These are phyloP conservation scores for Dryadula phaetusa DNA, from an alignment of 2,888 invertebrate genomes.

Conservation along the genomic window DNA sequence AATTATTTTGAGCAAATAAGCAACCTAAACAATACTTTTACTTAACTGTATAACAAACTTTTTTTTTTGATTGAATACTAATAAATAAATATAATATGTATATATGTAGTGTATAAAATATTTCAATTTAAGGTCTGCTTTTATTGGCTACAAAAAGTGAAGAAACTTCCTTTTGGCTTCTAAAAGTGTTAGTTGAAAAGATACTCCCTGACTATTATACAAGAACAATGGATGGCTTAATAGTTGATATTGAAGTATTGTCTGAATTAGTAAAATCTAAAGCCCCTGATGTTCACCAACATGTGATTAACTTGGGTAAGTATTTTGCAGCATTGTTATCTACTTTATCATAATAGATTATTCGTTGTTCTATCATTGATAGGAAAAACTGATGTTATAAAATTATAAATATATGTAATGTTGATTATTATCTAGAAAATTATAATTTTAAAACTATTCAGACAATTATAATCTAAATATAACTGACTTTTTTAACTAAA, in stretches of 20 bases:
- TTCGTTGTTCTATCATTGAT: slow-evolving; percentile 16
- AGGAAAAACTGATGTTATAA: slow-evolving; percentile 4
- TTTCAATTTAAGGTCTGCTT: slow-evolving; percentile 85
- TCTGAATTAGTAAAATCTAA: slow-evolving; percentile 93
- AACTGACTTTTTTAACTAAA: too few species aligned
- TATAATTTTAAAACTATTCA: not conserved
- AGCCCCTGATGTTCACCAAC: slow-evolving; percentile 91
- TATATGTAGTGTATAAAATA: not conserved
- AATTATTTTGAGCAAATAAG: not conserved
- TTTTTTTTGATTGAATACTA: not conserved
- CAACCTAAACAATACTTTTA: not conserved
- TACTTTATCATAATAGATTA: slow-evolving; percentile 32
- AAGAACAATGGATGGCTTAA: slow-evolving; percentile 94
- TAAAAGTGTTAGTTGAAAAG: slow-evolving; percentile 94
- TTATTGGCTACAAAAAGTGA: slow-evolving; percentile 94
- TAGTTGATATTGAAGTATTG: slow-evolving; percentile 95
- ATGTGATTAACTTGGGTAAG: slow-evolving; percentile 89
- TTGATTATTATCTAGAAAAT: not conserved
- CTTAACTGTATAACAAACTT: not conserved
- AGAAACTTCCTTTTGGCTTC: slow-evolving; percentile 96
- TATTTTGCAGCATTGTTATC: slow-evolving; percentile 25
- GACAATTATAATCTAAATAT: not conserved
- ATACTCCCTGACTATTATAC: slow-evolving; percentile 96
- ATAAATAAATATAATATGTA: not conserved
- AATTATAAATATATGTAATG: not conserved